phyloP scores from a whole-genome alignment of 2,113 vertebrate genomes.

The Dasyurus viverrinus region DNA sequence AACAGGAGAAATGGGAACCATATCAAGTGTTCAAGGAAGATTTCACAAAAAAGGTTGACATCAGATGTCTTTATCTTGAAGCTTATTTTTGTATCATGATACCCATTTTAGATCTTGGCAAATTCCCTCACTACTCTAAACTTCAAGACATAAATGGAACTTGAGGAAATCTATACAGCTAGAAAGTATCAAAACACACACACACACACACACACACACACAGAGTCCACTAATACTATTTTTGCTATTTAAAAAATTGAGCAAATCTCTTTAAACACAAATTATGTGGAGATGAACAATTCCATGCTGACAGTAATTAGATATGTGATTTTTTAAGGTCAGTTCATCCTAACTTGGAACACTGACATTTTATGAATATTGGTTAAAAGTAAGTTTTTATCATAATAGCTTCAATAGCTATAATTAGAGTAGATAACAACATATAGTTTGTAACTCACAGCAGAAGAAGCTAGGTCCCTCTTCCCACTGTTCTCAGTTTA shows the following conservation, averaged over 20 bases:
- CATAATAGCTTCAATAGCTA: not conserved
- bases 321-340: not conserved
- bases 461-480: not conserved
- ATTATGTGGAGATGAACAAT: slow-evolving; percentile 2
- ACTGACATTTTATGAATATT: slow-evolving; percentile 16
- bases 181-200: slow-evolving; percentile 22
- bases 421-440: not conserved
- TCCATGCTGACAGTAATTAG: not conserved
- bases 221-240: not conserved
- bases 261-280: slow-evolving; percentile 15
- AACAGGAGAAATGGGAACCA: not conserved
- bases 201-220: not conserved
- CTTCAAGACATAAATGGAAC: not conserved
- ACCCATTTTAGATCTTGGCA: not conserved
- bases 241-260: not conserved
- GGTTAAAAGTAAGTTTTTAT: slow-evolving; percentile 20
- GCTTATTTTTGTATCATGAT: not conserved
- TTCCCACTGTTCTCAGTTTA: not conserved
- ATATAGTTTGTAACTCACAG: not conserved
- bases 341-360: slow-evolving; percentile 5
- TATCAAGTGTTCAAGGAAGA: not conserved
- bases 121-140: slow-evolving; percentile 32
- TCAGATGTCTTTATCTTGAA: slow-evolving; percentile 33
- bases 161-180: not conserved
- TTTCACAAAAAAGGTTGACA: no score